Evolutionary conservation across 2,888 invertebrate species (phyloP), one percentile per base, ranked within the genome.

Genomic region (Lasiommata megera): DNA sequence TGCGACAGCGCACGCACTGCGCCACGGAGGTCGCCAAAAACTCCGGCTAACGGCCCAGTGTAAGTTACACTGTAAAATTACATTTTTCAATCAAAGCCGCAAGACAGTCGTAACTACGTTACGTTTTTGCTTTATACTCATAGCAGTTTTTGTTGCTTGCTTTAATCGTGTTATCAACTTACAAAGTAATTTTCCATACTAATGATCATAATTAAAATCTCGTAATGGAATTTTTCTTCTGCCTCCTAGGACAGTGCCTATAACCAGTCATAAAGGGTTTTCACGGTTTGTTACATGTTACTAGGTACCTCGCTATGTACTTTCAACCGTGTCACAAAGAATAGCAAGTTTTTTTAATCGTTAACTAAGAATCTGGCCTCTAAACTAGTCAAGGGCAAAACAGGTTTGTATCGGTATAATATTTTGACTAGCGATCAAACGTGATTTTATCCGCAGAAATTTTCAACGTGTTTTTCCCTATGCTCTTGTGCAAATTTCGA

Each of bases 161-260:
- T 29, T 47, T n/a, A 47, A 47, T n/a, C 16, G 36, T 1, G 7
- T n/a, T 34, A 47, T 48, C 23, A 46, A 8, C 34, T 11, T 31
- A 16, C 14, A 29, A 44, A 17, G 12, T 18, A 48, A 3, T 36
- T 37, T 37, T 48, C 37, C 36, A 37, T 37, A 48, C 12, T 14
- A 37, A 48, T 8, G 37, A 31, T 31, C 6, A n/a, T 46, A 18
- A 48, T 48, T 23, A 36, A 36, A 18, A 23, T 48, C 18, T 48
- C 37, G 12, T 36, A 37, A 18, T 37, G 48, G 48, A 48, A 36
- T 48, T 48, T 36, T 48, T 48, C 31, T 48, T n/a, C n/a, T 48
- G 34, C 9, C 34, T 34, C 11, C 34, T 34, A 34, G 11, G 11
- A 11, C 11, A 34, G 11, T 37, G 12, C 18, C 37, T 48, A 6